Evolutionary conservation across 2,888 invertebrate genomes (phyloP).

Genomic region (Syrista parreyssii): DNA sequence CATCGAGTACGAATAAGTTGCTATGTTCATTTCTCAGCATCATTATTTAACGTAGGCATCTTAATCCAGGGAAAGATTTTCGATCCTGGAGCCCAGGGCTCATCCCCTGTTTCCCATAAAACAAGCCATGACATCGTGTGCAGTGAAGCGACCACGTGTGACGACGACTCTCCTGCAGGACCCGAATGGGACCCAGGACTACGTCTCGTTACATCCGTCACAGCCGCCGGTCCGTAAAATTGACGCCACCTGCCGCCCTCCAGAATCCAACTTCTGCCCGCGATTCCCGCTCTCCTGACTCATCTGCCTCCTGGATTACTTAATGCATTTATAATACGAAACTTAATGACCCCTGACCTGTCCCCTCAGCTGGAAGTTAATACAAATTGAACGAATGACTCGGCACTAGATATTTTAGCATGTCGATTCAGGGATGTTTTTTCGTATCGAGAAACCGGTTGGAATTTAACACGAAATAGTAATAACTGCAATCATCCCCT

Average conservation of each 20-base stretch:
- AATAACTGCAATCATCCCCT: too few species aligned
- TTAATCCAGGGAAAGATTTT: conserved; percentile 26
- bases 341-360: conserved; percentile 59
- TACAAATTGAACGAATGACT: conserved; percentile 10
- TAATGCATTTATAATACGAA: conserved; percentile 63
- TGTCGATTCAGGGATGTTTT: not conserved
- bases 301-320: conserved; percentile 42
- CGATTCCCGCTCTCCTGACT: conserved; percentile 27
- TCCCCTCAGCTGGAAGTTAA: conserved; percentile 43
- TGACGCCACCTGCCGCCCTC: conserved; percentile 65
- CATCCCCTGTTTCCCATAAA: conserved; percentile 55
- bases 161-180: conserved; percentile 31
- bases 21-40: not conserved
- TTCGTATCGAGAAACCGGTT: not conserved
- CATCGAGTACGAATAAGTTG: too few species aligned
- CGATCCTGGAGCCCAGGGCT: conserved; percentile 21
- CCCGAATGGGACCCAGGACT: conserved; percentile 6
- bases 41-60: not conserved
- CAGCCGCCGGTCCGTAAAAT: conserved; percentile 65
- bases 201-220: conserved; percentile 63
- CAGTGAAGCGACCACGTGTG: conserved; percentile 55
- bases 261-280: conserved; percentile 32
- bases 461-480: not conserved
- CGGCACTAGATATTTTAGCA: not conserved
- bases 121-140: conserved; percentile 63